Base-by-base conservation (phyloP, 2,888 invertebrate species). In the Netelia virgata region DNA sequence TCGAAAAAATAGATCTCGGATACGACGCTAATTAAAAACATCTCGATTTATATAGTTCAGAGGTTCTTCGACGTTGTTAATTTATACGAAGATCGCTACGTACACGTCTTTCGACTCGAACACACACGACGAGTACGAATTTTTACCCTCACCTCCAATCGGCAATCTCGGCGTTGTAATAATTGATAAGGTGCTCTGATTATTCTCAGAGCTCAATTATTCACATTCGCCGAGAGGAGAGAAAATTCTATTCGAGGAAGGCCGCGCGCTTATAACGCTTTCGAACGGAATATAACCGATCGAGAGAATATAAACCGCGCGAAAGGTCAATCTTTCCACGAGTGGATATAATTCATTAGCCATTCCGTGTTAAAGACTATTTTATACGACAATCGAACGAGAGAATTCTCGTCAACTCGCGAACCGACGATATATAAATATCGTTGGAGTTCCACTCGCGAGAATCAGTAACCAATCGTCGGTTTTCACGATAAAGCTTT, bases 1-100 rank as follows among this genome's bases (percentile, higher is more conserved):
- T 89, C 89, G 88, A 88, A 78, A 83, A 76, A 64, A 70, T 5
- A 28, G 28, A 81, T 77, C 61, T 69, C 63, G 69, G 36, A 36
- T 36, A 36, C 36, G 36, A 36, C 8, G 36, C 6, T 36, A 36
- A 36, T 36, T 36, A 36, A 36, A 36, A 36, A 3, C 36, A 6
- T 36, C 6, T 36, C 36, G 36, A 6, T 36, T 36, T 36, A 36
- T 36, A 36, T 36, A 36, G 36, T n/a, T 6, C 50, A n/a, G 18
- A 50, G 20, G 36, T 72, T 47, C 78, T 47, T n/a, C 64, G 14
- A 11, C 23, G 23, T 16, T 53, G 36, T 64, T n/a, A 53, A 8
- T 43, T 10, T 36, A 23, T 20, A 61, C 11, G n/a, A 53, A 14
- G 9, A 20, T 80, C 82, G 10, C 5, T 20, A 5, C 57, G 16